These are phyloP conservation scores for Ceyx melanurus DNA, from an alignment of 2,113 vertebrate genomes.

Conservation along the genomic window DNA sequence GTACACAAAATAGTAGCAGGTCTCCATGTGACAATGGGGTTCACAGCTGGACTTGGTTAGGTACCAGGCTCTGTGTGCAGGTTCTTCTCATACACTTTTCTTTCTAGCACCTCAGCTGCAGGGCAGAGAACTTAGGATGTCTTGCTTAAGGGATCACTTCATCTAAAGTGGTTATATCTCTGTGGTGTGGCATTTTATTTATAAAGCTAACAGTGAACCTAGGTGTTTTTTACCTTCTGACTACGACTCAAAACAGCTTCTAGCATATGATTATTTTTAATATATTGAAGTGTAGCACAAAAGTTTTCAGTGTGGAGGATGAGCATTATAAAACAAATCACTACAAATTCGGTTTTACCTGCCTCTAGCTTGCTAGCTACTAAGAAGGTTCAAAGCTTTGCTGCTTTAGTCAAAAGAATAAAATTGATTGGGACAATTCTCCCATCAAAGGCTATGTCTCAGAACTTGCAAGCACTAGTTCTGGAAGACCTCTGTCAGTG, in stretches of 20 bases:
- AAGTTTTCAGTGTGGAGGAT: not conserved
- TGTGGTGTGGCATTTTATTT: not conserved
- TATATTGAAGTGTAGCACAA: not conserved
- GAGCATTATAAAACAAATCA: not conserved
- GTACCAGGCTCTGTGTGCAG: not conserved
- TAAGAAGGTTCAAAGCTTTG: not conserved
- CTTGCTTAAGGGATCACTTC: not conserved
- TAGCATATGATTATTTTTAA: not conserved
- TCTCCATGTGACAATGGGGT: no score
- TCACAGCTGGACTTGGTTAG: not conserved
- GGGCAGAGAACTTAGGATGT: not conserved
- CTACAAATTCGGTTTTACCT: not conserved
- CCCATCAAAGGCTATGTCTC: not conserved
- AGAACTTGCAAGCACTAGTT: not conserved
- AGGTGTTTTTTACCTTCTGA: not conserved
- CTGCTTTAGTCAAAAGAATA: not conserved
- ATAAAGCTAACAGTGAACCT: not conserved
- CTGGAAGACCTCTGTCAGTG: not conserved
- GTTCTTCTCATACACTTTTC: accelerated
- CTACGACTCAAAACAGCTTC: not conserved
- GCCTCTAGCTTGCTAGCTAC: not conserved
- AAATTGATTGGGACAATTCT: not conserved
- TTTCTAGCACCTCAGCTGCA: not conserved
- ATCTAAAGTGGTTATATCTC: not conserved
- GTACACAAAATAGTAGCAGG: accelerated